Evolutionary conservation across 2,113 vertebrate genomes (phyloP).

Genomic region (Tragelaphus imberbis): DNA sequence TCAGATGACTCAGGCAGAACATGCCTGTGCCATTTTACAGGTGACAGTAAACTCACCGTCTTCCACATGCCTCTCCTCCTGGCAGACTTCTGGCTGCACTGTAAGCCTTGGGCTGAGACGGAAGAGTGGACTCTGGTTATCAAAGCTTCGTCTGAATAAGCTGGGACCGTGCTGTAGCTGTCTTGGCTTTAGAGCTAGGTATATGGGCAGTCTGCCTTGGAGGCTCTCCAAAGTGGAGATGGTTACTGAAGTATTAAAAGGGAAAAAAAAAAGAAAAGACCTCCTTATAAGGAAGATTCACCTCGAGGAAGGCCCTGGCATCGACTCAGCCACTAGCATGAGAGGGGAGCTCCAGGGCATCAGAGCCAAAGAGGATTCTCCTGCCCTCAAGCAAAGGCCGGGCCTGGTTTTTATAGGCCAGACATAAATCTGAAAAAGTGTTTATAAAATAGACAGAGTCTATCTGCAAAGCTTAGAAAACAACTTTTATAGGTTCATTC

Average conservation of each 20-base stretch:
- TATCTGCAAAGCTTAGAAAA: slow-evolving; percentile 78
- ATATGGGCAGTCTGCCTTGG: slow-evolving; percentile 56
- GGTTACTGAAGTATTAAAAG: slow-evolving; percentile 41
- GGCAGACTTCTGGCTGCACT: slow-evolving; percentile 76
- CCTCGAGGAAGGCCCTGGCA: slow-evolving; percentile 45
- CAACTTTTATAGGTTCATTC: slow-evolving; percentile 70
- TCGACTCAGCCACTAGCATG: slow-evolving; percentile 14
- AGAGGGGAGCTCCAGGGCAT: neutral
- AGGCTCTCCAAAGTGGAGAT: slow-evolving; percentile 49
- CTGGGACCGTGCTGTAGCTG: slow-evolving; percentile 82
- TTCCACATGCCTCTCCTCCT: slow-evolving; percentile 76
- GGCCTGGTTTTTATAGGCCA: slow-evolving; percentile 78
- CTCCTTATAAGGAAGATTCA: slow-evolving; percentile 70
- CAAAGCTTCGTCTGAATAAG: slow-evolving; percentile 84
- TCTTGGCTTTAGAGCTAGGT: slow-evolving; percentile 65
- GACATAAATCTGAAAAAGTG: slow-evolving; percentile 81
- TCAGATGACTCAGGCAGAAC: neutral
- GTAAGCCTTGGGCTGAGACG: slow-evolving; percentile 80
- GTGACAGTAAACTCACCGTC: slow-evolving; percentile 46
- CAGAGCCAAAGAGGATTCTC: slow-evolving; percentile 57
- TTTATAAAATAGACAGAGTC: slow-evolving; percentile 81
- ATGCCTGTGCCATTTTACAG: slow-evolving; percentile 23
- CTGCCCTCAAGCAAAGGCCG: slow-evolving; percentile 76
- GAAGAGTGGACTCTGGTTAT: slow-evolving; percentile 81
- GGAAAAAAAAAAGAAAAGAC: slow-evolving; percentile 7